These are phyloP conservation scores for Telmatochromis sp. DNA, from an alignment of 2,113 vertebrate species.

Conservation along the genomic window DNA sequence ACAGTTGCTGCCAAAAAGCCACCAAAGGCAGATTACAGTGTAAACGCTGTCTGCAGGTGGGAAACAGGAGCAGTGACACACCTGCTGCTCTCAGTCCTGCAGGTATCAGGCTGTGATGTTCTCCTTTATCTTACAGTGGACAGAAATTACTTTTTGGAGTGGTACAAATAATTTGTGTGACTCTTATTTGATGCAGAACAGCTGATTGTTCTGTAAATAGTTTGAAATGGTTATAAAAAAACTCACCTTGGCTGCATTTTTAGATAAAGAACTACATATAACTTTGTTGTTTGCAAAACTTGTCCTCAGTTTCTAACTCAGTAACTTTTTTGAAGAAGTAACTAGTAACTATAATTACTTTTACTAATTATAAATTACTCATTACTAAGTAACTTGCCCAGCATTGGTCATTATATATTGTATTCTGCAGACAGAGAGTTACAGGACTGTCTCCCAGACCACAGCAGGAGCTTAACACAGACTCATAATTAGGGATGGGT, in stretches of 20 bases:
- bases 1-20: background rate
- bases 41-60: rapidly evolving
- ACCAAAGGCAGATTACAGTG: background rate
- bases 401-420: background rate
- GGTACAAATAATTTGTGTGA: background rate
- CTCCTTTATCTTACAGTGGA: background rate
- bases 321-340: background rate
- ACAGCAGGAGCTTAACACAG: background rate
- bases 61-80: background rate
- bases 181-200: background rate
- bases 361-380: background rate
- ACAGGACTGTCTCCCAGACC: background rate
- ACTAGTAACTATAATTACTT: background rate
- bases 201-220: background rate
- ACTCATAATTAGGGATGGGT: background rate
- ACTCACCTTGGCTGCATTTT: background rate
- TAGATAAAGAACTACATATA: background rate
- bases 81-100: background rate
- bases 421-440: background rate
- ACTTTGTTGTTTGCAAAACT: background rate
- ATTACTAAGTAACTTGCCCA: background rate
- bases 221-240: background rate
- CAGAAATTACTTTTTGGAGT: rapidly evolving
- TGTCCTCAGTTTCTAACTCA: background rate
- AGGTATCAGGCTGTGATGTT: background rate